phyloP scores from a whole-genome alignment of 2,888 invertebrate species.

The Stratiomys singularior region DNA sequence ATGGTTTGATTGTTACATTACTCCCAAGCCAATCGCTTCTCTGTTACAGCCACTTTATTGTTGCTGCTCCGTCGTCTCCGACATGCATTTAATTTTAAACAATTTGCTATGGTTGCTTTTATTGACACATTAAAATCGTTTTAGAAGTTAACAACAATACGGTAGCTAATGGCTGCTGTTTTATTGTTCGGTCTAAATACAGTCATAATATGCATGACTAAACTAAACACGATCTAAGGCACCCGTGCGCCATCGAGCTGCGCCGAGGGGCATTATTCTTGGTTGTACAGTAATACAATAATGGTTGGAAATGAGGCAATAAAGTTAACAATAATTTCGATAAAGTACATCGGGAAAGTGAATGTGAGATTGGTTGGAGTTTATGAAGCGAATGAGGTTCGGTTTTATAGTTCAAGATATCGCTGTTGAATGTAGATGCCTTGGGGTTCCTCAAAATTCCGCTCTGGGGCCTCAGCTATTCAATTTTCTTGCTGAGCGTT shows the following conservation, averaged over 20 bases:
- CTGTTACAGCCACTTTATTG: conserved; percentile 12
- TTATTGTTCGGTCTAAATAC: conserved; percentile 30
- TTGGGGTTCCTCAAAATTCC: neutral
- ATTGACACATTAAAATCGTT: conserved; percentile 38
- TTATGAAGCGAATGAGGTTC: neutral
- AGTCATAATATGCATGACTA: conserved; percentile 38
- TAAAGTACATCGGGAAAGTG: conserved; percentile 27
- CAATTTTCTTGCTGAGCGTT: neutral
- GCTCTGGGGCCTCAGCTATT: neutral
- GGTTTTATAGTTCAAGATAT: neutral
- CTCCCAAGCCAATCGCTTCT: conserved; percentile 15
- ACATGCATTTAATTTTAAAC: conserved; percentile 49
- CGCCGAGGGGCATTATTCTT: conserved; percentile 12
- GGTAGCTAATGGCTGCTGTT: conserved; percentile 19
- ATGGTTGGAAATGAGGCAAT: conserved; percentile 37
- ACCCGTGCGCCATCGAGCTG: neutral
- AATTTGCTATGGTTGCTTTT: conserved; percentile 48
- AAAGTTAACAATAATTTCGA: conserved; percentile 33
- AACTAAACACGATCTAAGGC: conserved; percentile 19
- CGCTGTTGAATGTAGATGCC: neutral
- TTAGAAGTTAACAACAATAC: conserved; percentile 24
- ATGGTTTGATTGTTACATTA: conserved; percentile 34
- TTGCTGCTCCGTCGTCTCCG: conserved; percentile 9
- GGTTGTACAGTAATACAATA: conserved; percentile 19
- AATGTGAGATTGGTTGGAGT: conserved; percentile 2